phyloP scores from a whole-genome alignment of 2,797 vertebrate genomes.

The Aselliscus stoliczkanus region DNA sequence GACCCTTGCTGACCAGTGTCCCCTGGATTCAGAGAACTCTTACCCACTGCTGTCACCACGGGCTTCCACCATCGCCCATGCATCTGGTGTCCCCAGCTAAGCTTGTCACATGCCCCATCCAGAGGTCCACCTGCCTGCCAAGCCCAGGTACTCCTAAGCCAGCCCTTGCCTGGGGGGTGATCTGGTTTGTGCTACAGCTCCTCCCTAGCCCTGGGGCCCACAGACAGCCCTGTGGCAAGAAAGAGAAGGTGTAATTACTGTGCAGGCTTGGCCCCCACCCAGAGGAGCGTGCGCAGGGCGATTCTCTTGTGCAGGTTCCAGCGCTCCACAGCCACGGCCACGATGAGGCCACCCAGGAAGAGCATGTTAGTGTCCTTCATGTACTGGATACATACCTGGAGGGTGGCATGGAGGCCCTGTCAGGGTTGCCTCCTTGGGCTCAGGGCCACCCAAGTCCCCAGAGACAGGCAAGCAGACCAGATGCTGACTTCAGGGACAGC shows the following conservation, averaged over 20 bases:
- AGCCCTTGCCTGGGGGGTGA: neutral
- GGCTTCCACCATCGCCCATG: no score
- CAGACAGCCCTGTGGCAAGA: neutral
- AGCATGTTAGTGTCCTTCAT: constrained; percentile 96
- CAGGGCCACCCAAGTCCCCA: neutral
- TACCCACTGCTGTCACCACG: neutral
- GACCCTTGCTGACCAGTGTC: neutral
- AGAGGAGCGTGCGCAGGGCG: constrained; percentile 90
- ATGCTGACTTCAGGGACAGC: neutral
- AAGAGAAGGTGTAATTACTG: constrained; percentile 83
- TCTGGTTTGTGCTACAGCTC: neutral
- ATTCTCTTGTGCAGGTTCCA: constrained; percentile 98
- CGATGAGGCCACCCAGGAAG: constrained; percentile 93
- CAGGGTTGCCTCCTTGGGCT: neutral
- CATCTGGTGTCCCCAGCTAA: neutral
- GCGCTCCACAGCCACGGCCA: constrained; percentile 94
- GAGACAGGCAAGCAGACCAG: neutral
- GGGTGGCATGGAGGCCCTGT: neutral
- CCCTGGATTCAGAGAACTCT: neutral
- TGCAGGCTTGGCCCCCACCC: constrained; percentile 91
- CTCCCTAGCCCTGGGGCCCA: neutral
- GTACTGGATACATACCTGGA: constrained; percentile 95
- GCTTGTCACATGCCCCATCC: neutral
- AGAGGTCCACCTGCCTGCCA: neutral
- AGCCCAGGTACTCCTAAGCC: neutral